Base-by-base conservation (phyloP, 2,113 vertebrate genomes). In the Drymodes brunneopygia region DNA sequence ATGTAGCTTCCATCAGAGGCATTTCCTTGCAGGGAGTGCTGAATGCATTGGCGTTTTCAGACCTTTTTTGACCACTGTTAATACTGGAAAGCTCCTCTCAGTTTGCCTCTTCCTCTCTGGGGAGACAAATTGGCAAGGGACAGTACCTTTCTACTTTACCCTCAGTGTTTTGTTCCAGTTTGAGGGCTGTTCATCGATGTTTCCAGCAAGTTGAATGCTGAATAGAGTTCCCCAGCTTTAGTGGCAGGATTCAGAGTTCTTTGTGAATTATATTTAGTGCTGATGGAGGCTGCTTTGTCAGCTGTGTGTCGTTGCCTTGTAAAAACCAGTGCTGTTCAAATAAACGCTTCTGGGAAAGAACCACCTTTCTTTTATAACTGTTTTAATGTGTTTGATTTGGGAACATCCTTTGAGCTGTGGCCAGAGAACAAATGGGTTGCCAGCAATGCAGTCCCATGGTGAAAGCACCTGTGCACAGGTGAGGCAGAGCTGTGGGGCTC, bases 261-360 rank as follows among this genome's bases (percentile, higher is more conserved):
- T 94, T 92, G 80, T 93, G 82, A 88, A 86, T 96, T 88, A 42
- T 60, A 53, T 94, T 94, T 81, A 92, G 85, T 2, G 1, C 79
- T 82, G 51, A 83, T 77, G 94, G 75, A 93, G 71, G 67, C 88
- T 90, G 85, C 90, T 88, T 94, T 96, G 90, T 93, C 56, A 88
- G 67, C 85, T 90, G 60, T 53, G 54, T 80, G 31, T 70, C 9
- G 25, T 81, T 81, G 75, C 92, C 86, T 69, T 71, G 72, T 88
- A 13, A 93, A 94, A 96, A 90, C 57, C 71, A 91, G 79, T 64
- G 16, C 51, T 7, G 44, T 94, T 93, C 78, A 86, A 70, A 92
- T 61, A 96, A 92, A 71, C 1, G 33, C 67, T 56, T 33, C 70
- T 89, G 94, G 65, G 71, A 75, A 89, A 72, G 56, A 93, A 14